These are phyloP conservation scores for Todiramphus chloris DNA, from an alignment of 2,113 vertebrate genomes.

Conservation along the genomic window DNA sequence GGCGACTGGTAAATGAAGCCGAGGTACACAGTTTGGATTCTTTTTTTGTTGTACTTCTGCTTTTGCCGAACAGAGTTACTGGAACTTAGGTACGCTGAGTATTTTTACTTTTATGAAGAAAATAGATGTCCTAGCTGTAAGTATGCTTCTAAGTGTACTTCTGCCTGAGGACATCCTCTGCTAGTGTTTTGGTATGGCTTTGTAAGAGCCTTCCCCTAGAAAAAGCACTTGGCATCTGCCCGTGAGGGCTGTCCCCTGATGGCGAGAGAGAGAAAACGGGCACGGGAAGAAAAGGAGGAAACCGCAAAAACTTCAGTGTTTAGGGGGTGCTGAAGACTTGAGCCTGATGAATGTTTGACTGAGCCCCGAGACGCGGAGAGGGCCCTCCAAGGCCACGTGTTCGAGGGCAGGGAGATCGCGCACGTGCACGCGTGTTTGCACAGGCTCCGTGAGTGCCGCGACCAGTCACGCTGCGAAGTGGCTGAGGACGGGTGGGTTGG, in stretches of 20 bases:
- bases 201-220: not conserved
- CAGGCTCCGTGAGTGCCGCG: fast-evolving
- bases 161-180: not conserved
- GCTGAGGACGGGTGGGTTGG: fast-evolving
- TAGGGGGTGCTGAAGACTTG: not conserved
- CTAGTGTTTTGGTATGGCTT: not conserved
- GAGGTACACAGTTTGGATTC: not conserved
- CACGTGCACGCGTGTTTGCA: fast-evolving
- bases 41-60: not conserved
- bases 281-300: not conserved
- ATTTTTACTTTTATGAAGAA: not conserved
- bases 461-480: fast-evolving
- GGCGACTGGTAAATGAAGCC: not conserved
- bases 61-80: not conserved
- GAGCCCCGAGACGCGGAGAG: not conserved
- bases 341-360: fast-evolving
- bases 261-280: fast-evolving
- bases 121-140: not conserved
- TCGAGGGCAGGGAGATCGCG: not conserved
- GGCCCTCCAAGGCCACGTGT: fast-evolving
- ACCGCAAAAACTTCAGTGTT: not conserved
- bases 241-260: fast-evolving
- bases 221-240: not conserved
- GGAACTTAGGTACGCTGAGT: not conserved
- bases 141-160: not conserved